Evolutionary conservation across 2,888 invertebrate genomes (phyloP), one percentile per base, ranked within the genome.

Genomic region (Agrilus biguttatus): DNA sequence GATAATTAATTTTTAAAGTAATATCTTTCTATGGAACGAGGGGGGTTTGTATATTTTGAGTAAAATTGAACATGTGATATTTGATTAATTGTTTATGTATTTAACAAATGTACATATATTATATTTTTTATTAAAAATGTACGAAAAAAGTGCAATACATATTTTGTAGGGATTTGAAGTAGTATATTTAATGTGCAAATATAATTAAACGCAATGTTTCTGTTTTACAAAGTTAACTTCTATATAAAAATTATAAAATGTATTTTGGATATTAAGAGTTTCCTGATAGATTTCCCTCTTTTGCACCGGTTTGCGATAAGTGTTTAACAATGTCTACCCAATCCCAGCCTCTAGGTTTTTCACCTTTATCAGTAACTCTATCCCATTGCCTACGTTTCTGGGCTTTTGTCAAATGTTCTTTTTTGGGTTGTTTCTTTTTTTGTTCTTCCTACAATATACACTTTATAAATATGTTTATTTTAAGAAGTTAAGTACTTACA

Each of bases 291-390:
- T 28, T 28, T 28, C 69, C 69, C 42, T 67, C 67, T 56, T 75
- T 72, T 37, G 68, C 67, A 47, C 75, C 78, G 41, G 81, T 81
- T 62, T 93, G 93, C 8, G 89, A 88, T 45, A 96, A 74, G 69
- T 96, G 96, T 65, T 89, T 91, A n/a, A 96, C 83, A 48, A 96
- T 79, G 61, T 95, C 95, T 8, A 95, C 80, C 95, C 96, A 96
- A 69, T 96, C 80, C 78, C 82, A 90, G 0, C 96, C 96, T 23
- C 95, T 70, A 0, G 88, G 84, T 50, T 75, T 77, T 59, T 93
- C 92, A 1, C 91, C 92, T 14, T 74, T 71, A 0, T 71, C 70
- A 63, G 90, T 90, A 1, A 87, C 76, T 43, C 79, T 75, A 61
- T 90, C 89, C 83, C 88, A 90, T 58, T 85, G 83, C 45, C 83